These are phyloP conservation scores for Abscondita cerata DNA, from an alignment of 2,888 invertebrate genomes.

Conservation along the genomic window DNA sequence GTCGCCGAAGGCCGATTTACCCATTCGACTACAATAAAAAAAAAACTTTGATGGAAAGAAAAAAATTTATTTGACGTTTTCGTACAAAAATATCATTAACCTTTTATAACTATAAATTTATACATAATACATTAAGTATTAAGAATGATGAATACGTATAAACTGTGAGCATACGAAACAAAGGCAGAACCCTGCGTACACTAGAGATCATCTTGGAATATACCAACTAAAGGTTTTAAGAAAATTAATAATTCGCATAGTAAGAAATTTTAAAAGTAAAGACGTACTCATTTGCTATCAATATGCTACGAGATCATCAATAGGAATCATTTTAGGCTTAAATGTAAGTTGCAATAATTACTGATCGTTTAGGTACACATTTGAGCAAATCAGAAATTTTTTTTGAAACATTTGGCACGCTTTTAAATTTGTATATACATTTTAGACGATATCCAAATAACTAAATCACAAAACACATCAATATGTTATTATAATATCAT, in stretches of 20 bases:
- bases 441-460: not conserved
- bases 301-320: constrained; percentile 13
- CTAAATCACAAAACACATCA: constrained; percentile 17
- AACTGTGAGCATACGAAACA: constrained; percentile 2
- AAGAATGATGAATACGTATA: constrained; percentile 14
- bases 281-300: constrained; percentile 1
- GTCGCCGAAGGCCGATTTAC: not conserved
- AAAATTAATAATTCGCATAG: no score
- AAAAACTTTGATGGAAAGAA: constrained; percentile 28
- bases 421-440: not conserved
- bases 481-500: constrained; percentile 11
- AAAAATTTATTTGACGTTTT: constrained; percentile 45
- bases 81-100: constrained; percentile 51
- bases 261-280: no score
- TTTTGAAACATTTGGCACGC: constrained; percentile 13
- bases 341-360: not conserved
- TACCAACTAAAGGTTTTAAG: not conserved
- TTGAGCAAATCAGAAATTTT: constrained; percentile 41
- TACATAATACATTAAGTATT: constrained; percentile 40
- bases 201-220: constrained; percentile 2
- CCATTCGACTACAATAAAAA: not conserved
- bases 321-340: constrained; percentile 13
- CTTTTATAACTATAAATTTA: constrained; percentile 42
- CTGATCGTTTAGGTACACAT: constrained; percentile 39
- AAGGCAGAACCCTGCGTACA: constrained; percentile 3